Evolutionary conservation across 2,113 vertebrate species (phyloP).

Genomic region (Cephalopterus ornatus): DNA sequence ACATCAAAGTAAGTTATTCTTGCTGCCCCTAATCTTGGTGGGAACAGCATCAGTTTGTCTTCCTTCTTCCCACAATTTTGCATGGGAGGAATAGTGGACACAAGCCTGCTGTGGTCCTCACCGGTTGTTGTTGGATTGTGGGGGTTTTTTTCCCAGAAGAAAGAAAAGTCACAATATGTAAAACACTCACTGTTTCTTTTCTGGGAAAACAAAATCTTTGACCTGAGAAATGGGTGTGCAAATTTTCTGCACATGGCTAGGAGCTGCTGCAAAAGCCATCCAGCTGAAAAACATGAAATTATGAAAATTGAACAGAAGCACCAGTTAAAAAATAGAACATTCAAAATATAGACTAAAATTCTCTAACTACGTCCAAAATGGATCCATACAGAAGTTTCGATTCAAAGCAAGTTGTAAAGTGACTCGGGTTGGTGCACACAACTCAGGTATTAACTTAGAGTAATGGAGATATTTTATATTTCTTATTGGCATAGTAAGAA

Average conservation of each 20-base stretch:
- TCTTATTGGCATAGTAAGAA: not conserved
- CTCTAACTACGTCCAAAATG: not conserved
- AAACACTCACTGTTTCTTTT: not conserved
- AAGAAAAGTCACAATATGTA: not conserved
- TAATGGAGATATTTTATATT: not conserved
- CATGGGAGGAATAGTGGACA: not conserved
- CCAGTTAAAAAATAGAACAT: not conserved
- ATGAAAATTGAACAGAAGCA: not conserved
- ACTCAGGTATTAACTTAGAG: not conserved
- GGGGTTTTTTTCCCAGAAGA: rapidly evolving
- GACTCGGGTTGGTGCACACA: not conserved
- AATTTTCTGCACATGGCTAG: not conserved
- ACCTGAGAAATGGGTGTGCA: not conserved
- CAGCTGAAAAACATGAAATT: not conserved
- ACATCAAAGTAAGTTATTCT: conserved; percentile 44
- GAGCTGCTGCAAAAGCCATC: not conserved
- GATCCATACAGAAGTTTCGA: not conserved
- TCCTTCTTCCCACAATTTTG: not conserved
- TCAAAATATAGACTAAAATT: not conserved
- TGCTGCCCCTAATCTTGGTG: conserved; percentile 38
- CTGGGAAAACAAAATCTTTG: not conserved
- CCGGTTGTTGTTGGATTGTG: not conserved
- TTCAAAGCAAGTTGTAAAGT: not conserved
- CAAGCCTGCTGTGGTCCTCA: not conserved
- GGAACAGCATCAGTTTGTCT: not conserved